Conservation (phyloP, 2,797 vertebrate species). For the Sebastes dallii region DNA sequence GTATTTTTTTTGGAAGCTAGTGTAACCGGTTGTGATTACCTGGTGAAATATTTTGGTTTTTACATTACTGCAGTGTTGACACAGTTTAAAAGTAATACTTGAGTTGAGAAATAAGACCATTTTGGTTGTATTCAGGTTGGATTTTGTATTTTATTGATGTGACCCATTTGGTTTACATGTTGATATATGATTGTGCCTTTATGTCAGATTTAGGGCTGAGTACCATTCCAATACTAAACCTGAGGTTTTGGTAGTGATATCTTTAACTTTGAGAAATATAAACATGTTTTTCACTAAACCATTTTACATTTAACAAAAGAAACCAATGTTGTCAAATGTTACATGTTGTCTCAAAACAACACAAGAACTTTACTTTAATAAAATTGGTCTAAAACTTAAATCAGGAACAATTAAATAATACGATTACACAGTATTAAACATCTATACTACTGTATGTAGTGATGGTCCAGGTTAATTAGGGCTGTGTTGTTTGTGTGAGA, state of each 20-base stretch:
- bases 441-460: not conserved
- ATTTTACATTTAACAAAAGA: not conserved
- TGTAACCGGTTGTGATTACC: too few relatives aligned
- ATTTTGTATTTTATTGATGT: too few relatives aligned
- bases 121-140: too few relatives aligned
- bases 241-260: not conserved
- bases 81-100: too few relatives aligned
- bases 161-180: too few relatives aligned
- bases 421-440: not conserved
- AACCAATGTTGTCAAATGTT: too few relatives aligned
- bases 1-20: too few relatives aligned
- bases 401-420: not conserved
- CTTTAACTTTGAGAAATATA: too few relatives aligned
- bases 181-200: not conserved
- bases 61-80: too few relatives aligned
- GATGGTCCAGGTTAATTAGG: not conserved
- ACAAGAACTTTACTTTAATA: not conserved
- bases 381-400: not conserved
- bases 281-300: not conserved
- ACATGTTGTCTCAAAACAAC: not conserved
- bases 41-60: too few relatives aligned
- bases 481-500: too few relatives aligned
- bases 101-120: too few relatives aligned
- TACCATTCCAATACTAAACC: not conserved
- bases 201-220: not conserved